Conservation (phyloP, 2,113 vertebrate species). For the Crotalus helleri region DNA sequence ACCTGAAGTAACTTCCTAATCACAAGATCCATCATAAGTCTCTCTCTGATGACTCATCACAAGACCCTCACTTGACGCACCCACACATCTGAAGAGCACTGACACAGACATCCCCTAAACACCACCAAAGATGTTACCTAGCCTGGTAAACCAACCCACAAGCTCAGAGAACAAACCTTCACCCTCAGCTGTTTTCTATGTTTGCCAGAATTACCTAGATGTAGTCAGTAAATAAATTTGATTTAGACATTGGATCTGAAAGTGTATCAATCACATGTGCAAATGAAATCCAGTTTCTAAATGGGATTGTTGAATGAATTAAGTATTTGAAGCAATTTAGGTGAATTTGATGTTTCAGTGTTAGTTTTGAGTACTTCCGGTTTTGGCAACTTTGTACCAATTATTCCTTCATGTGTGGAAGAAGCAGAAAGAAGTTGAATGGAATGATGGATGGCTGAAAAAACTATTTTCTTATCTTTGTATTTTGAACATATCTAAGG, state of each 20-base stretch:
- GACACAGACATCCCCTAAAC: too few relatives aligned
- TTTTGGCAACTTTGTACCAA: not conserved
- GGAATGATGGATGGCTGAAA: not conserved
- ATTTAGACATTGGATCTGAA: not conserved
- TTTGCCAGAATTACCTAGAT: not conserved
- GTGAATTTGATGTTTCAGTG: not conserved
- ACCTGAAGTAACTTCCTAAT: too few relatives aligned
- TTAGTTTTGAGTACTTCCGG: not conserved
- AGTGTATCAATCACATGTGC: not conserved
- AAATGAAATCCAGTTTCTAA: not conserved
- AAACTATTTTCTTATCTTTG: not conserved
- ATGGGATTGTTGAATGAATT: not conserved
- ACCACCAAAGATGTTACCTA: too few relatives aligned
- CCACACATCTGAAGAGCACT: too few relatives aligned
- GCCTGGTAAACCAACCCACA: too few relatives aligned
- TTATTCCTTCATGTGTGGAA: not conserved
- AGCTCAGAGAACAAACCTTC: too few relatives aligned
- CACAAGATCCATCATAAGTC: too few relatives aligned
- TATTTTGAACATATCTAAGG: not conserved
- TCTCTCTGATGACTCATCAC: too few relatives aligned
- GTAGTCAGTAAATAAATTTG: not conserved
- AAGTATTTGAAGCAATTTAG: not conserved
- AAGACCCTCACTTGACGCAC: too few relatives aligned
- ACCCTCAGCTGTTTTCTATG: too few relatives aligned
- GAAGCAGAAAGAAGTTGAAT: not conserved